Evolutionary conservation across 2,113 vertebrate species (phyloP).

Genomic region (Tenebrosternarchus preto): DNA sequence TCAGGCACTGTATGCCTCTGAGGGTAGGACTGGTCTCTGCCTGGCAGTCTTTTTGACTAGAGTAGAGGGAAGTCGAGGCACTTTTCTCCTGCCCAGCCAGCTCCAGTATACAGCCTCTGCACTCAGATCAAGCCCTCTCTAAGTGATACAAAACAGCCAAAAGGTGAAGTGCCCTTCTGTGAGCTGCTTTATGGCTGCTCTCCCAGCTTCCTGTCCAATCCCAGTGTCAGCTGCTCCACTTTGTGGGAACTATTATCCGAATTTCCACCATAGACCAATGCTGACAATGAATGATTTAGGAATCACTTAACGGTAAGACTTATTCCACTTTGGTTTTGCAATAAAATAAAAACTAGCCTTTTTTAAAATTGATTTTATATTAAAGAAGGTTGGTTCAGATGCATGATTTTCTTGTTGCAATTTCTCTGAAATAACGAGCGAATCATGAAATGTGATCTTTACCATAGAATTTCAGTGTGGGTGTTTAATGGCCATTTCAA

Average conservation of each 20-base stretch:
- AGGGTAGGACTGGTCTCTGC: background rate
- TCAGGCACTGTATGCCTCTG: too few relatives aligned
- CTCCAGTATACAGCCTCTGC: background rate
- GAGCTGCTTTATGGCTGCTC: background rate
- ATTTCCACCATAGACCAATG: background rate
- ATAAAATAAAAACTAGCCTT: too few relatives aligned
- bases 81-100: background rate
- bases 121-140: background rate
- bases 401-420: too few relatives aligned
- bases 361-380: too few relatives aligned
- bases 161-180: background rate
- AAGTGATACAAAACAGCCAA: background rate
- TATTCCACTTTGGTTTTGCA: too few relatives aligned
- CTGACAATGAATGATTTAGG: background rate
- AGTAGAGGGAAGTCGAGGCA: background rate
- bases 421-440: too few relatives aligned
- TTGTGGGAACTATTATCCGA: background rate
- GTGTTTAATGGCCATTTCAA: constrained; percentile 35
- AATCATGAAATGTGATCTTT: background rate
- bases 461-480: background rate
- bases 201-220: background rate
- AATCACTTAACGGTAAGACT: background rate
- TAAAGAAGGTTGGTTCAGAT: too few relatives aligned
- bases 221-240: background rate
- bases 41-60: background rate